Evolutionary conservation across 1,140 invertebrate genomes (phyloP).

Genomic region (Daktulosphaira vitifoliae): DNA sequence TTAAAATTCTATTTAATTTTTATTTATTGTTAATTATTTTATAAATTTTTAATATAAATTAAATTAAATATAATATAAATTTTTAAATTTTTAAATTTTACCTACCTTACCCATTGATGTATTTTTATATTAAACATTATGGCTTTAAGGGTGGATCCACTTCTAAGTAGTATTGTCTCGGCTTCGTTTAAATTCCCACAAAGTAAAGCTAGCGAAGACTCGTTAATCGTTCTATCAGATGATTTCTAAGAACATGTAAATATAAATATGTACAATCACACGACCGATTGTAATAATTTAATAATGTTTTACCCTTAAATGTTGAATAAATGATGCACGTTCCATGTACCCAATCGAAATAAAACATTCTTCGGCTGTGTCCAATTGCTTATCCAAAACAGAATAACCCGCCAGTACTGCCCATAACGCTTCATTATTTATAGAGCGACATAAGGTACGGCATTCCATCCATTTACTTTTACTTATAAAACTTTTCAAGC

Average conservation of each 20-base stretch:
- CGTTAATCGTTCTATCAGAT: conserved; percentile 52
- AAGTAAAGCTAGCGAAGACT: conserved; percentile 72
- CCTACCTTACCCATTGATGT: conserved; percentile 74
- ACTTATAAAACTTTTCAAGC: conserved; percentile 65
- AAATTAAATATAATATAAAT: no score
- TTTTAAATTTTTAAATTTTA: background rate
- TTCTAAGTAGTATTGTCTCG: conserved; percentile 71
- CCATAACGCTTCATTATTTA: conserved; percentile 74
- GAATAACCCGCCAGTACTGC: conserved; percentile 80
- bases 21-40: background rate
- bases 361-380: conserved; percentile 85
- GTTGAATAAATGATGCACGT: conserved; percentile 82
- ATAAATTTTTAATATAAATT: background rate
- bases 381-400: conserved; percentile 65
- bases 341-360: conserved; percentile 83
- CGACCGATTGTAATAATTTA: background rate
- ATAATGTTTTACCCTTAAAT: conserved; percentile 56
- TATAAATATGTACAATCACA: no score
- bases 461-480: conserved; percentile 70
- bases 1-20: background rate
- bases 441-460: conserved; percentile 63
- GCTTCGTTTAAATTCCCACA: conserved; percentile 69
- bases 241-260: conserved; percentile 42
- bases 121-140: conserved; percentile 71
- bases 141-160: conserved; percentile 64